Base-by-base conservation (phyloP, 1,140 invertebrate species). In the Penaeus chinensis region DNA sequence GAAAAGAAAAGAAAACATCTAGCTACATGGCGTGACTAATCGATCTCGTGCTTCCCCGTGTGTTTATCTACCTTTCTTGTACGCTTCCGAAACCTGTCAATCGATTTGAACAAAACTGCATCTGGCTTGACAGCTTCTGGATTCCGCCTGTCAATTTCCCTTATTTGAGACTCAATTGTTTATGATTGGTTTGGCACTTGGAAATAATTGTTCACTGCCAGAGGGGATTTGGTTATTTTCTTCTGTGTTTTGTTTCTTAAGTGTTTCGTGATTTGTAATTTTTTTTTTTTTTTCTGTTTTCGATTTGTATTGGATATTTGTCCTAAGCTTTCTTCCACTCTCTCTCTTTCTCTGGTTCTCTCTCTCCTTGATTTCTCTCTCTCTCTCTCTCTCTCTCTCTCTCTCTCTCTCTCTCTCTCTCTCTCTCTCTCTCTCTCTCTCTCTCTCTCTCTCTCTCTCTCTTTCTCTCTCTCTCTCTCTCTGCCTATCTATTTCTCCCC, bases 381-480 rank as follows among this genome's bases (percentile, higher is more conserved):
- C 42, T 32, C 61, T n/a, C 37, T 42, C 76, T 16, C 22, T 54
- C 24, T 47, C 77, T 79, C n/a, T 60, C 42, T n/a, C 42, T 79
- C 13, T 32, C 42, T 47, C 42, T 79, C n/a, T 42, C 47, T n/a
- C 27, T 60, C 37, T 60, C 61, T 60, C 18, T 60, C 61, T 37
- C 77, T 42, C 77, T 79, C 47, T 11, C 11, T 22, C 61, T n/a
- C 47, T 82, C 11, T 82, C 61, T 62, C n/a, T 63, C 61, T 82
- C 80, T 82, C 19, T 82, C 61, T 27, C 61, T 82, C 61, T 63
- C 60, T 82, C 61, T 65, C 47, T 65, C 62, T 22, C 47, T 65
- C 32, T 82, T 3, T 24, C 22, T 27, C 27, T 19, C 54, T 63
- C 78, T 24, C 54, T 24, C 54, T 7, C 32, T 61, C 19, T 3